Conservation (phyloP, 2,888 invertebrate genomes). For the Drosophila peninsularis region DNA sequence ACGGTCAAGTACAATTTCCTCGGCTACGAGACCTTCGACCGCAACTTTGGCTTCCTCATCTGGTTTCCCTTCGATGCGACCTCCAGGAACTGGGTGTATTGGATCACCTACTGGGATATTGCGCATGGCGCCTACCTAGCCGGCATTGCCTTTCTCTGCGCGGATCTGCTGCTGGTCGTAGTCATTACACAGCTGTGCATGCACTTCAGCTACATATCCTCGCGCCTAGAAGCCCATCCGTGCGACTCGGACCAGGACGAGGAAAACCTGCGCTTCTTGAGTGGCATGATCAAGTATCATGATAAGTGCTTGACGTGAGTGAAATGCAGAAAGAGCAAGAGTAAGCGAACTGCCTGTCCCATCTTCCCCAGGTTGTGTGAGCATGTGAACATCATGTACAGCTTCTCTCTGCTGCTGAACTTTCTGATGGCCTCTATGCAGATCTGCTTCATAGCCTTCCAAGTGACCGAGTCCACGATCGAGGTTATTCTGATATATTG, state of each 20-base stretch:
- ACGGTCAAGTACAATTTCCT: slow-evolving; percentile 65
- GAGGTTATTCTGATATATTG: slow-evolving; percentile 77
- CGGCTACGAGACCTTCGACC: slow-evolving; percentile 69
- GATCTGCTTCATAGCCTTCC: slow-evolving; percentile 82
- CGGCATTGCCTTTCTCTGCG: slow-evolving; percentile 74
- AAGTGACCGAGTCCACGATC: slow-evolving; percentile 74
- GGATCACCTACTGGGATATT: slow-evolving; percentile 66
- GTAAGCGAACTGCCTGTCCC: neutral
- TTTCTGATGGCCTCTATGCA: slow-evolving; percentile 81
- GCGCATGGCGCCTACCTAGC: slow-evolving; percentile 72
- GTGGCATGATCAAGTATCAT: slow-evolving; percentile 62
- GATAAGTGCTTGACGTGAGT: slow-evolving; percentile 77
- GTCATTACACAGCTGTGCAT: slow-evolving; percentile 78
- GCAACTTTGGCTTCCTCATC: slow-evolving; percentile 72
- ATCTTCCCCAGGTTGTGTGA: slow-evolving; percentile 65
- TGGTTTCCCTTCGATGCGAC: slow-evolving; percentile 80
- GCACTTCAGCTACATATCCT: slow-evolving; percentile 74
- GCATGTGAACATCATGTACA: slow-evolving; percentile 66
- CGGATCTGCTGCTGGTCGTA: slow-evolving; percentile 75
- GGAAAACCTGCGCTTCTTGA: slow-evolving; percentile 61
- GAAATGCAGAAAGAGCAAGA: neutral
- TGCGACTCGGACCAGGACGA: slow-evolving; percentile 33
- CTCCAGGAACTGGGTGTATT: slow-evolving; percentile 58
- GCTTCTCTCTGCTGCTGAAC: slow-evolving; percentile 78
- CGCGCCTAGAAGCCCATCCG: slow-evolving; percentile 47